These are phyloP conservation scores for Ametastegia equiseti DNA, from an alignment of 2,888 invertebrate genomes.

Conservation along the genomic window DNA sequence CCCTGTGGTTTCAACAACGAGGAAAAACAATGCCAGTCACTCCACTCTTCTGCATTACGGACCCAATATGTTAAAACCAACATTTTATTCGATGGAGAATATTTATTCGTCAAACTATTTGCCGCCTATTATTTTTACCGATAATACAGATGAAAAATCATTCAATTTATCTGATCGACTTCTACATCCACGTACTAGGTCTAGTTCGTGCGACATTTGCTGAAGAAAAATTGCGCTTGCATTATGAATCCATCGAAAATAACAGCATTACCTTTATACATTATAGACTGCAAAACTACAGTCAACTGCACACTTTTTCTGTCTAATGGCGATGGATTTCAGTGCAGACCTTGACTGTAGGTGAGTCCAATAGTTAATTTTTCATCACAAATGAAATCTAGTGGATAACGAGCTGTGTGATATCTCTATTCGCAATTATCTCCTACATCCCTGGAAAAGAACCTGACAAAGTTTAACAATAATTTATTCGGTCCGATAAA, in stretches of 20 bases:
- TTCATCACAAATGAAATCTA: background rate
- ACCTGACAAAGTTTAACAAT: background rate
- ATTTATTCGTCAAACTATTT: background rate
- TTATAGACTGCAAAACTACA: constrained; percentile 5
- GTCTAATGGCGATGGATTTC: background rate
- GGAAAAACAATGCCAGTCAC: constrained; percentile 43
- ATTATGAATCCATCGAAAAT: constrained; percentile 6
- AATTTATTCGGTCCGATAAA: background rate
- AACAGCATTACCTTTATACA: background rate
- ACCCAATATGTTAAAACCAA: constrained; percentile 23
- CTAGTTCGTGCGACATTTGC: background rate
- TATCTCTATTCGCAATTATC: background rate
- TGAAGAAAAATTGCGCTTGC: background rate
- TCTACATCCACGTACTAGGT: background rate
- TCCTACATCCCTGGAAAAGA: background rate
- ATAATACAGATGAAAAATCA: background rate
- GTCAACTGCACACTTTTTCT: constrained; percentile 4
- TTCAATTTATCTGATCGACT: background rate
- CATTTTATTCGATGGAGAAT: background rate
- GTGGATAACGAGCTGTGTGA: background rate
- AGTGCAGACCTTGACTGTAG: background rate
- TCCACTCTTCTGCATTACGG: constrained; percentile 6
- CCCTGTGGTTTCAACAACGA: constrained; percentile 41
- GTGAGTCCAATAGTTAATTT: background rate
- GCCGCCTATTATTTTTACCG: background rate